phyloP scores from a whole-genome alignment of 2,797 vertebrate species.

The Podarcis siculus region DNA sequence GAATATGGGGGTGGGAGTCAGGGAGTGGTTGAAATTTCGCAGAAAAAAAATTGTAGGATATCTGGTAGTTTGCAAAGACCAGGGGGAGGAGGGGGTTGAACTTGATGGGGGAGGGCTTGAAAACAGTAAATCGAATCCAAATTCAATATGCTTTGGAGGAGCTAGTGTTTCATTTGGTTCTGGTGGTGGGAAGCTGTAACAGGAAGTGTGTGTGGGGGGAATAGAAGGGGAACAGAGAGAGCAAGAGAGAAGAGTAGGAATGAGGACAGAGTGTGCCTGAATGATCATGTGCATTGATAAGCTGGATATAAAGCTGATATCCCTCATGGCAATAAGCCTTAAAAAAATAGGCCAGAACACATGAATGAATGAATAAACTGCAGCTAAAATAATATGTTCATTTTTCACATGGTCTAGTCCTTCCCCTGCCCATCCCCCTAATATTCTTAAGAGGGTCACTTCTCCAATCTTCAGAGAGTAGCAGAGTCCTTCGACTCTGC shows the following conservation, averaged over 20 bases:
- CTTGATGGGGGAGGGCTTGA: background rate
- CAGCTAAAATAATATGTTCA: background rate
- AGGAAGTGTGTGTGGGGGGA: too few relatives aligned
- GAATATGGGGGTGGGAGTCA: background rate
- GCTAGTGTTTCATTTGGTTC: background rate
- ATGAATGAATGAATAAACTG: background rate
- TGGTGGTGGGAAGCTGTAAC: background rate
- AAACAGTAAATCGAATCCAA: background rate
- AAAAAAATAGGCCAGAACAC: background rate
- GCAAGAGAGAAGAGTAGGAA: background rate
- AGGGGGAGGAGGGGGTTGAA: background rate
- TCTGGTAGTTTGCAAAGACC: background rate
- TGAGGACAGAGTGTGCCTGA: background rate
- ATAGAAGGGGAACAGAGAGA: background rate
- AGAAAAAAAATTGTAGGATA: background rate
- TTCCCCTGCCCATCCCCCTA: too few relatives aligned
- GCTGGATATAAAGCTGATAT: background rate
- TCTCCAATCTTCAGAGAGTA: too few relatives aligned
- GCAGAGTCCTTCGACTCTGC: background rate
- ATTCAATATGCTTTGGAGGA: background rate
- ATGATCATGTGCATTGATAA: constrained; percentile 3
- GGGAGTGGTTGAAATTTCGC: background rate
- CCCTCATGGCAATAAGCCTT: background rate
- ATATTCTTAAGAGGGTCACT: background rate
- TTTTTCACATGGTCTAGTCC: too few relatives aligned